Conservation (phyloP, 1,140 invertebrate genomes). For the Choristoneura fumiferana region DNA sequence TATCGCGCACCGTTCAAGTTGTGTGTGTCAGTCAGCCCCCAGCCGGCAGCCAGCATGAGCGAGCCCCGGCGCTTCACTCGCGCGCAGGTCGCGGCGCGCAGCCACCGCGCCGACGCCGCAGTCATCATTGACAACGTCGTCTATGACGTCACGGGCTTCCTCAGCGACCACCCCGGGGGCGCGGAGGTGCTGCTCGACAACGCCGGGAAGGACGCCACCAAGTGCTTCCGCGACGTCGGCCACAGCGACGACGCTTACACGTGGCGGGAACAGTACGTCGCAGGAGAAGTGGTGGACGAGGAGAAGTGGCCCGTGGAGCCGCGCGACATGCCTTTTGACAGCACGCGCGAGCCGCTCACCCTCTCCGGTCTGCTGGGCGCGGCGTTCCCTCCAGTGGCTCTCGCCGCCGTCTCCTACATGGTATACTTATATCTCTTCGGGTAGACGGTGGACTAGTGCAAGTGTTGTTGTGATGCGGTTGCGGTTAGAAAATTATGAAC, state of each 20-base stretch:
- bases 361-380: conserved; percentile 29
- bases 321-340: conserved; percentile 43
- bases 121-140: conserved; percentile 81
- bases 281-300: conserved; percentile 84
- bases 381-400: conserved; percentile 32
- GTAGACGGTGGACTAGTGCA: neutral
- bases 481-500: too few relatives aligned
- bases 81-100: conserved; percentile 57
- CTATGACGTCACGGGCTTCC: conserved; percentile 79
- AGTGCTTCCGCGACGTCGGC: conserved; percentile 91
- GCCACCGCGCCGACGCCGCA: conserved; percentile 54
- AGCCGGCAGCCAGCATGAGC: conserved; percentile 64
- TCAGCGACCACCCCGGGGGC: conserved; percentile 91
- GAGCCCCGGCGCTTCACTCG: conserved; percentile 57
- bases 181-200: conserved; percentile 90
- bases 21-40: conserved; percentile 55
- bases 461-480: conserved; percentile 55
- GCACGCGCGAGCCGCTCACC: conserved; percentile 23
- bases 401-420: conserved; percentile 30
- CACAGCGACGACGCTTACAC: conserved; percentile 90
- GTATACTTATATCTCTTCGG: conserved; percentile 39
- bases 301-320: conserved; percentile 55
- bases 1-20: neutral
- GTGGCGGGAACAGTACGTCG: conserved; percentile 84
- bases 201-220: conserved; percentile 85